A percentile compares a stretch with the other conserved stretches of the same genome.
Evolutionary conservation across 2,888 invertebrate genomes (phyloP).

Genomic region (Machimus atricapillus): DNA sequence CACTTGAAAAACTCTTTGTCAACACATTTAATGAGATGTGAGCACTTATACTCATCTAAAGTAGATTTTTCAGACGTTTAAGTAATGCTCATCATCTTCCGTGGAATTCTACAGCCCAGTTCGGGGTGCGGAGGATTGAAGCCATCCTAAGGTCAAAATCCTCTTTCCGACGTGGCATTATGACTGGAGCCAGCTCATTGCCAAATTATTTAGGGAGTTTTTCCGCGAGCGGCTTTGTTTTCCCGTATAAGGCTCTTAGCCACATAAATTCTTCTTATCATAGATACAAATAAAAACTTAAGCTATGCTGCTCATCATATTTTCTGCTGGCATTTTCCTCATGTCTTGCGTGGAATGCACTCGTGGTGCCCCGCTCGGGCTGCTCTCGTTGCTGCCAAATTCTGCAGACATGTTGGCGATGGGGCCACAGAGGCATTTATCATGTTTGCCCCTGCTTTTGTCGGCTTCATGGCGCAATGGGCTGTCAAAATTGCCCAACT

Average conservation of each 20-base stretch:
- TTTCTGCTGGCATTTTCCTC: neutral
- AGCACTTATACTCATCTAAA: neutral
- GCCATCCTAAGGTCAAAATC: neutral
- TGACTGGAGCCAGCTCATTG: neutral
- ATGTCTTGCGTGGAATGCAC: neutral
- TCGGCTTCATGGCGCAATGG: neutral
- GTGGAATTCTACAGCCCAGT: neutral
- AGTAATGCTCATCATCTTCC: neutral
- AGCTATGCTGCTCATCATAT: neutral
- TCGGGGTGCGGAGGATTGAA: neutral
- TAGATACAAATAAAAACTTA: constrained; percentile 4
- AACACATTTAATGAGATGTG: constrained; percentile 21
- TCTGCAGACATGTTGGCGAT: neutral
- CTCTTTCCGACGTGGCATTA: neutral
- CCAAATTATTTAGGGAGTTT: constrained; percentile 16
- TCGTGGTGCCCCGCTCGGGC: neutral
- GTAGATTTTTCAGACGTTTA: constrained; percentile 7
- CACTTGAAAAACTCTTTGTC: neutral
- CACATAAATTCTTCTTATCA: constrained; percentile 8
- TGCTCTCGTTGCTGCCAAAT: neutral
- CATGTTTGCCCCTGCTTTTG: neutral
- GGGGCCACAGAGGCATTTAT: neutral
- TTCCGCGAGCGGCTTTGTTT: neutral
- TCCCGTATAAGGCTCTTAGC: neutral
- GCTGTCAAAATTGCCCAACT: neutral